Conservation (phyloP, 2,113 vertebrate species). For the Leucoraja erinaceus region DNA sequence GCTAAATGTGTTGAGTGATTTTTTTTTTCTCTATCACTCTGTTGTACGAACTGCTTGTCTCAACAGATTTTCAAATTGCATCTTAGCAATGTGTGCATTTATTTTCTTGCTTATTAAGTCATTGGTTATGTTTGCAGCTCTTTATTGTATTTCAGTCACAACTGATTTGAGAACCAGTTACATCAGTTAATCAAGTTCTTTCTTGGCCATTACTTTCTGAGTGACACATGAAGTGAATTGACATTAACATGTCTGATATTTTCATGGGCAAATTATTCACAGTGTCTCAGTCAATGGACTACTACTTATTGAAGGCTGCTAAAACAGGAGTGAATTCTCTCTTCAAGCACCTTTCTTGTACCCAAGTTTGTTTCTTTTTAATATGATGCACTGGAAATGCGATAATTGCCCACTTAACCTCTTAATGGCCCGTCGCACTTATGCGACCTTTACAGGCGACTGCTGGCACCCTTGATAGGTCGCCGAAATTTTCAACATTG, state of each 20-base stretch:
- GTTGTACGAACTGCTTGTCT: neutral
- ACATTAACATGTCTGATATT: neutral
- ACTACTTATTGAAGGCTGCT: neutral
- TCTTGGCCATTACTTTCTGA: neutral
- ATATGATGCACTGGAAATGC: neutral
- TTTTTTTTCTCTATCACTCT: neutral
- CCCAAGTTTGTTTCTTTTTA: neutral
- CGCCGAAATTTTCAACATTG: too few species aligned
- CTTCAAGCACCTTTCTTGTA: neutral
- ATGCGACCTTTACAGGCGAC: too few species aligned
- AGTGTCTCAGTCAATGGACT: neutral
- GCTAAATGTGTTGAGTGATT: neutral
- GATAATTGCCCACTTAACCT: neutral
- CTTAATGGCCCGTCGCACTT: too few species aligned
- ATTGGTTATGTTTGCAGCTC: neutral
- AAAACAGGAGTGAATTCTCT: neutral
- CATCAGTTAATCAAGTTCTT: neutral
- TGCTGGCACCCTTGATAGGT: too few species aligned
- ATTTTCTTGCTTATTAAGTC: neutral
- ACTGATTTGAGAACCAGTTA: neutral
- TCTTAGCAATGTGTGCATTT: neutral
- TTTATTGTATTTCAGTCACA: neutral
- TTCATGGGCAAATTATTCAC: neutral
- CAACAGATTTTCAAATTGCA: neutral
- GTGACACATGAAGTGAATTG: neutral